Conservation (phyloP, 2,888 invertebrate genomes). For the Drosophila picticornis region DNA sequence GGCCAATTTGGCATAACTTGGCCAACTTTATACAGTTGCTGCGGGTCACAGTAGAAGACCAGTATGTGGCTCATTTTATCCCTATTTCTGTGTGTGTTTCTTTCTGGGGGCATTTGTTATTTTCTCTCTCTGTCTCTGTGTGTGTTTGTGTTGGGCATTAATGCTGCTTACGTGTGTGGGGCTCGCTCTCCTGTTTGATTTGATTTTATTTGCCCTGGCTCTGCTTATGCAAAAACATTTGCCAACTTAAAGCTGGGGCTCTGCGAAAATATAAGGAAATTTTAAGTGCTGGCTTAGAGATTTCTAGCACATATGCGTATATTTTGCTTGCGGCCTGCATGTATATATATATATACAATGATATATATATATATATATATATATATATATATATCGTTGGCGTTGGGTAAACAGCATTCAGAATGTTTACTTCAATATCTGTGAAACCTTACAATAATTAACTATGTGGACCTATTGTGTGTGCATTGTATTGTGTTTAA, state of each 20-base stretch:
- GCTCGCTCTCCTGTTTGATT: conserved; percentile 36
- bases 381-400: neutral
- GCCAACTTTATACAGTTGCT: conserved; percentile 32
- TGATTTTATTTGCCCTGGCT: conserved; percentile 41
- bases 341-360: neutral
- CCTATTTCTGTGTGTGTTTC: conserved; percentile 21
- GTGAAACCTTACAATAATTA: conserved; percentile 34
- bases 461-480: conserved; percentile 8
- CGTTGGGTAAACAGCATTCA: conserved; percentile 21
- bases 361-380: neutral
- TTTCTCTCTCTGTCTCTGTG: conserved; percentile 20
- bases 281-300: conserved; percentile 24
- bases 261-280: conserved; percentile 1
- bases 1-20: conserved; percentile 59
- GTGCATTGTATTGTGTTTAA: neutral
- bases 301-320: neutral
- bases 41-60: neutral
- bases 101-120: conserved; percentile 42
- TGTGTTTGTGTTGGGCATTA: conserved; percentile 65
- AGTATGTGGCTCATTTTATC: conserved; percentile 18
- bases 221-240: conserved; percentile 55
- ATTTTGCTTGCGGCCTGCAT: neutral
- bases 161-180: conserved; percentile 55
- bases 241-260: conserved; percentile 45
- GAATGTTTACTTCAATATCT: conserved; percentile 20